phyloP scores from a whole-genome alignment of 2,113 vertebrate genomes.

The Protobothrops flavoviridis region DNA sequence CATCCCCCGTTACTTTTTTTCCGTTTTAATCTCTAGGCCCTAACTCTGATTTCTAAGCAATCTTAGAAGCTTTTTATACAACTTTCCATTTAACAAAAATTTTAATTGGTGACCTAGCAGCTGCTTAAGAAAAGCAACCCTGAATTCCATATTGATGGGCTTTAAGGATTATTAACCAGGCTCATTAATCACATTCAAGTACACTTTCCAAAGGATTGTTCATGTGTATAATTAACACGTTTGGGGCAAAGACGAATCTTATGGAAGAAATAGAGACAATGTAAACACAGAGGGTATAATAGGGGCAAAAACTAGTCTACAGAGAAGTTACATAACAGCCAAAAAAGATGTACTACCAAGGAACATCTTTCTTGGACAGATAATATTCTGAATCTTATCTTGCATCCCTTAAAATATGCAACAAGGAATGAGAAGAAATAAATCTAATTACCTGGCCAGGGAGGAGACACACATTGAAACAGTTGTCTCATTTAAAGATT shows the following conservation, averaged over 20 bases:
- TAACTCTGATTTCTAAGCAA: not conserved
- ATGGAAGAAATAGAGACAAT: not conserved
- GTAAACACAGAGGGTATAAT: not conserved
- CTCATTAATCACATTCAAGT: not conserved
- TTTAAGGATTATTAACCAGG: not conserved
- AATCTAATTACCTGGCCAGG: not conserved
- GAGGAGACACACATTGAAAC: not conserved
- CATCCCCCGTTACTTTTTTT: not conserved
- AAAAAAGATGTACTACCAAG: not conserved
- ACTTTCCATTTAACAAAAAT: not conserved
- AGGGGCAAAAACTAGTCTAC: not conserved
- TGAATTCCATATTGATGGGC: not conserved
- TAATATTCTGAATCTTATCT: not conserved
- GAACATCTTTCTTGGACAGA: not conserved
- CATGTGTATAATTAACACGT: not conserved
- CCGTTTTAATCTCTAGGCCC: not conserved
- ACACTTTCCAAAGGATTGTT: not conserved
- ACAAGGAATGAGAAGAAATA: not conserved
- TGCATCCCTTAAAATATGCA: not conserved
- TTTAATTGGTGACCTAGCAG: not conserved
- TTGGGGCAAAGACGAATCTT: not conserved
- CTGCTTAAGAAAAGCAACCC: not conserved
- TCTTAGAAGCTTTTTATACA: not conserved
- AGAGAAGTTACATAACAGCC: not conserved
- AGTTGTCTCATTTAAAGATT: not conserved